Base-by-base conservation (phyloP, 2,888 invertebrate genomes). In the Adelognathus sp. region DNA sequence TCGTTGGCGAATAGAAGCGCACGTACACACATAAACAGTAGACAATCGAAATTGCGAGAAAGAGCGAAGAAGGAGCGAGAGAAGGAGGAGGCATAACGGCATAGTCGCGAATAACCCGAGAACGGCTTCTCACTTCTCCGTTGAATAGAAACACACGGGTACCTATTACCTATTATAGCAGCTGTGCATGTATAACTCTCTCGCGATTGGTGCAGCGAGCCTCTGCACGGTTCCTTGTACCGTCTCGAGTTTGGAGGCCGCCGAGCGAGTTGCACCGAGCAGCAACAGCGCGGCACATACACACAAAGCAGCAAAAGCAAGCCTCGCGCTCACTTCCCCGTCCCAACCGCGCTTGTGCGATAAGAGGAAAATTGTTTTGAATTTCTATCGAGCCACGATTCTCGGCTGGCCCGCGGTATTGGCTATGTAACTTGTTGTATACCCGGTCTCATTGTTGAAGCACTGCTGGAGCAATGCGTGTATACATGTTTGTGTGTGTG, bases 1-100 rank as follows among this genome's bases (percentile, higher is more conserved):
- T 87, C 44, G 76, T 76, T 70, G 74, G 79, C 60, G 70, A 78
- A 66, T 71, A 24, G 46, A 71, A 70, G 54, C 56, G 50, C 33
- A 16, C 56, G 39, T 58, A 56, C 44, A 52, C 44, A 52, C 36
- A 18, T 60, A 63, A 21, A 46, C 67, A 67, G 67, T n/a, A 21
- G 24, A 50, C 50, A 50, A 50, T 44, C 66, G 52, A 16, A 46
- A 63, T 69, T 77, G 60, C 16, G 52, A 4, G 27, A 36, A 56
- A 18, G 21, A 60, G 11, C 14, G 16, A 36, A 5, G 27, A 44
- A 21, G 11, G 52, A 44, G 52, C 18, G 41, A 39, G 50, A 52
- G 50, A 33, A n/a, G 21, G 18, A 41, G 16, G 31, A 16, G 56
- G 63, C 36, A 44, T 39, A 80, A 77, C 39, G 29, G 60, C 54